These are phyloP conservation scores for Sapajus apella DNA, from an alignment of 2,113 vertebrate genomes.

Conservation along the genomic window DNA sequence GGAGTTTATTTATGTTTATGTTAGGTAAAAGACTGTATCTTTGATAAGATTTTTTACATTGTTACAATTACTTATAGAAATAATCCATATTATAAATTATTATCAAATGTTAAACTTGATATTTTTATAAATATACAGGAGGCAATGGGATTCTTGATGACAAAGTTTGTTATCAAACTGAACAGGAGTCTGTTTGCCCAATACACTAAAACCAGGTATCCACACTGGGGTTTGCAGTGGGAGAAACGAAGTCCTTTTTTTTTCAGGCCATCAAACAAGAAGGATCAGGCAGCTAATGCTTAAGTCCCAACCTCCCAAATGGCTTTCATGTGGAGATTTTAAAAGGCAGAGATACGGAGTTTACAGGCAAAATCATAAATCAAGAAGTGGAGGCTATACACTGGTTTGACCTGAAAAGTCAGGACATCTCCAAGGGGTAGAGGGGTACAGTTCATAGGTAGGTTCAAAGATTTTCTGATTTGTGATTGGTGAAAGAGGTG, in stretches of 20 bases:
- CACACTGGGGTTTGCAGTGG: not conserved
- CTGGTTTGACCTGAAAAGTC: not conserved
- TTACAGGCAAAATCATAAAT: not conserved
- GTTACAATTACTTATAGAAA: not conserved
- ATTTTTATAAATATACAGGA: not conserved
- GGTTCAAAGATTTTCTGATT: not conserved
- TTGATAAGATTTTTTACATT: not conserved
- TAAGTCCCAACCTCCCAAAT: not conserved
- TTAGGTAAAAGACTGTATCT: not conserved
- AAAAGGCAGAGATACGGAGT: not conserved
- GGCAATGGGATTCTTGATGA: not conserved
- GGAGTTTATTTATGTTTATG: not conserved
- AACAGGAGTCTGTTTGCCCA: not conserved
- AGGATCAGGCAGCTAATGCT: not conserved
- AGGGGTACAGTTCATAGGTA: not conserved
- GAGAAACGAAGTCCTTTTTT: not conserved
- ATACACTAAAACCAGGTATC: not conserved
- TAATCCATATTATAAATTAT: not conserved
- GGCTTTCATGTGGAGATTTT: not conserved
- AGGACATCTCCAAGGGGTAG: too few species aligned
- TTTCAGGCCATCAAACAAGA: not conserved
- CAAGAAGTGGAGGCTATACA: not conserved
- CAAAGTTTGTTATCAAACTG: not conserved
- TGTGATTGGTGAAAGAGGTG: not conserved
- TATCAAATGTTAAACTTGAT: not conserved